Conservation (phyloP, 2,113 vertebrate genomes). For the Ictalurus punctatus region DNA sequence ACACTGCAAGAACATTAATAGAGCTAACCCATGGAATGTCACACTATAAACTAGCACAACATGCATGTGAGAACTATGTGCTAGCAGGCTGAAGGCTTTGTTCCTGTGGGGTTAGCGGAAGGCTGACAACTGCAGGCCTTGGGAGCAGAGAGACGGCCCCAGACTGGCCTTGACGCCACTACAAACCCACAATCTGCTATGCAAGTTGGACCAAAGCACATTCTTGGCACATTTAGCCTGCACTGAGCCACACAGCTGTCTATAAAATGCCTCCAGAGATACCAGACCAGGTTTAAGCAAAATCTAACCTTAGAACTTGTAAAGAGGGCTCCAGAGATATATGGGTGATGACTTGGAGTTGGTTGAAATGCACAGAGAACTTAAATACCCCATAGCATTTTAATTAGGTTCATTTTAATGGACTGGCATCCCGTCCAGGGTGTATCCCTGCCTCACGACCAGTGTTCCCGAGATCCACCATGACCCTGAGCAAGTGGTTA, state of each 20-base stretch:
- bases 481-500: background rate
- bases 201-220: conserved; percentile 59
- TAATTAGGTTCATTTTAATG: background rate
- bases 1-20: background rate
- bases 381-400: background rate
- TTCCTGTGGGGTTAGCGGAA: conserved; percentile 40
- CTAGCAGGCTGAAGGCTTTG: conserved; percentile 34
- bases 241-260: conserved; percentile 64
- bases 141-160: conserved; percentile 41
- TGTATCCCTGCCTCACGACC: background rate
- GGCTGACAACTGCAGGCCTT: conserved; percentile 67
- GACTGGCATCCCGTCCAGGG: background rate
- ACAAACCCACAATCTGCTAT: conserved; percentile 50
- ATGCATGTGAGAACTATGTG: conserved; percentile 15
- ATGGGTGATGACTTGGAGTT: background rate
- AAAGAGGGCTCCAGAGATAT: background rate
- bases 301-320: background rate
- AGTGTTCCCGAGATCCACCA: background rate
- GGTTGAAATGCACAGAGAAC: background rate
- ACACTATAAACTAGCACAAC: conserved; percentile 15
- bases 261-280: conserved; percentile 25
- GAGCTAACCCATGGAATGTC: background rate
- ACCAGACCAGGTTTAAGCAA: conserved; percentile 15
- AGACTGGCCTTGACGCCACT: conserved; percentile 57
- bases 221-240: conserved; percentile 67